phyloP scores from a whole-genome alignment of 1,140 invertebrate genomes.

The Mactra quadrangularis region DNA sequence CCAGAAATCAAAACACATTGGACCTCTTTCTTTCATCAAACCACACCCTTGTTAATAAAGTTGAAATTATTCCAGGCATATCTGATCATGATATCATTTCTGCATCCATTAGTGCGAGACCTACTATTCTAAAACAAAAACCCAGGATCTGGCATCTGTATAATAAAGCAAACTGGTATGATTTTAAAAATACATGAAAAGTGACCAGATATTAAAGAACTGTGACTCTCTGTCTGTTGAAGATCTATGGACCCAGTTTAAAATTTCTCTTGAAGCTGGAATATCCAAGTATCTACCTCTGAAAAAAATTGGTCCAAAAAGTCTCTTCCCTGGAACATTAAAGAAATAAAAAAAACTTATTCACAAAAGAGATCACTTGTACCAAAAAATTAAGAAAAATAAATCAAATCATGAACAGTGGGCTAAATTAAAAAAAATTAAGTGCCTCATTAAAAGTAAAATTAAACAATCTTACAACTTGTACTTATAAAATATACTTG shows the following conservation, averaged over 20 bases:
- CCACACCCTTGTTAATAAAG: conserved; percentile 18
- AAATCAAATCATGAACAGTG: neutral
- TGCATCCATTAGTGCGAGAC: neutral
- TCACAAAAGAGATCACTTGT: conserved; percentile 13
- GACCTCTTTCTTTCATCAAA: conserved; percentile 49
- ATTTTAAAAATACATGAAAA: neutral
- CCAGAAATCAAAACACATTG: conserved; percentile 31
- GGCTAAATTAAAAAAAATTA: neutral
- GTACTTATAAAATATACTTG: conserved; percentile 9
- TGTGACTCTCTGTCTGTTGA: neutral
- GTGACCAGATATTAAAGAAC: neutral
- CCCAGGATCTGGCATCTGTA: neutral
- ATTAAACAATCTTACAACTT: neutral
- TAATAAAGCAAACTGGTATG: neutral
- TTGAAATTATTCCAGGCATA: conserved; percentile 31
- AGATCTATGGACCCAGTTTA: neutral
- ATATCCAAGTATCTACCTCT: conserved; percentile 22
- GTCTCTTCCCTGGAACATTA: conserved; percentile 23
- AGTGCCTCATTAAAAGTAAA: neutral
- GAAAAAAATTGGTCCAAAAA: conserved; percentile 35
- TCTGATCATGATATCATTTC: conserved; percentile 13
- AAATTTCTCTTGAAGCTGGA: neutral
- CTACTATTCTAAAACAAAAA: neutral
- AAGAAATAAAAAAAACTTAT: conserved; percentile 21
- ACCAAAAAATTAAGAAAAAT: conserved; percentile 5